Base-by-base conservation (phyloP, 2,888 invertebrate species). In the Strigamia crassipes region DNA sequence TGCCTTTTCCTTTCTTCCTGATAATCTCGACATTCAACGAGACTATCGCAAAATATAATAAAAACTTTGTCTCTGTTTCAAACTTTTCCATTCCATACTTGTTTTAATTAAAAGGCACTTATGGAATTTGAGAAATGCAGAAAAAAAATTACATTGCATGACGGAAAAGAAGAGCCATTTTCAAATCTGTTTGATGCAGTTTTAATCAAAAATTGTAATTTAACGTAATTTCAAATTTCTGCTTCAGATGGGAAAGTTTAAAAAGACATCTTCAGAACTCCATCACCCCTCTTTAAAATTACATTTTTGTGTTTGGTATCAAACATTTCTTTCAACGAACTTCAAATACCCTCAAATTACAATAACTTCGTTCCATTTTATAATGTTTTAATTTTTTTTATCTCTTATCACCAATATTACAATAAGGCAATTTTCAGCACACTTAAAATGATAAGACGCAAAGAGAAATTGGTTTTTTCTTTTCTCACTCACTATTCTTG, bases 141-240 rank as follows among this genome's bases (percentile, higher is more conserved):
- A 12, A 73, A 31, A 27, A 73, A 73, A 27, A 73, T 73, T 56
- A 56, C n/a, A 18, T n/a, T 21, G 15, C 18, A 18, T 18, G 9
- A 15, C 46, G 46, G 12, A 66, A 9, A 73, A 73, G n/a, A 31
- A 31, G 73, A 73, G 1, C 73, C 27, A 27, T 10, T 73, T 73
- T 27, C 27, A 73, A 6, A 27, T 73, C 27, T 73, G 12, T 27
- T 73, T 73, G 73, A 73, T 73, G 73, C 73, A 73, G 73, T 23
- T 73, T 73, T 73, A 73, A 73, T 73, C 73, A 73, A 31, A 61
- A 73, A 73, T 73, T 73, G 23, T 73, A 73, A 73, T 73, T 73
- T 73, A 31, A 73, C 31, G 13, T 23, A 73, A 73, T 73, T 73
- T 27, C 73, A 23, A 31, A 73, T 27, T 73, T 73, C 31, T 73